phyloP scores from a whole-genome alignment of 2,113 vertebrate genomes.

The Crocuta crocuta region DNA sequence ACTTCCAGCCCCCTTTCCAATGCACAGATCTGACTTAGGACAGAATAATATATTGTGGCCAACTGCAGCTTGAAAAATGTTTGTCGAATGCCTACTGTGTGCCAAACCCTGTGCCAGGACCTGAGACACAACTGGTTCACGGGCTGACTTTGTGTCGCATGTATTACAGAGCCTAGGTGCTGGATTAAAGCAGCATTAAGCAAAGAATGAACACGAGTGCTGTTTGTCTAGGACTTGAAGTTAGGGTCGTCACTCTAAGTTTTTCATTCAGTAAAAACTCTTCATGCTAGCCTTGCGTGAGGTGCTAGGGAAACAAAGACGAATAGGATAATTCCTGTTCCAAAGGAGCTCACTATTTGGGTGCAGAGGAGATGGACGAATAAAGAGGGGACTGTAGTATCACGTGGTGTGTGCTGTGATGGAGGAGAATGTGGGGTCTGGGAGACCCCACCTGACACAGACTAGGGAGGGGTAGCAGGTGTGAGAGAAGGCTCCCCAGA shows the following conservation, averaged over 20 bases:
- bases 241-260: background rate
- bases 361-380: background rate
- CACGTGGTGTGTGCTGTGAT: background rate
- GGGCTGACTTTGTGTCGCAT: background rate
- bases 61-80: background rate
- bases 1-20: background rate
- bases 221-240: background rate
- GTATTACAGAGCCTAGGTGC: background rate
- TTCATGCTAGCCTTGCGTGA: background rate
- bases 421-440: background rate
- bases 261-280: background rate
- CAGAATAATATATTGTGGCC: background rate
- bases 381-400: background rate
- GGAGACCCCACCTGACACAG: background rate
- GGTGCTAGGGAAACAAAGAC: constrained; percentile 13
- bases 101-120: background rate
- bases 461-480: background rate
- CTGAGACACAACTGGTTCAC: background rate
- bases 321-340: background rate
- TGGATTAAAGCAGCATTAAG: background rate
- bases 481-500: background rate
- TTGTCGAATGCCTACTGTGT: background rate
- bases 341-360: background rate
- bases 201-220: background rate
- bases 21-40: background rate